Base-by-base conservation (phyloP, 2,113 vertebrate species). In the Equus przewalskii region DNA sequence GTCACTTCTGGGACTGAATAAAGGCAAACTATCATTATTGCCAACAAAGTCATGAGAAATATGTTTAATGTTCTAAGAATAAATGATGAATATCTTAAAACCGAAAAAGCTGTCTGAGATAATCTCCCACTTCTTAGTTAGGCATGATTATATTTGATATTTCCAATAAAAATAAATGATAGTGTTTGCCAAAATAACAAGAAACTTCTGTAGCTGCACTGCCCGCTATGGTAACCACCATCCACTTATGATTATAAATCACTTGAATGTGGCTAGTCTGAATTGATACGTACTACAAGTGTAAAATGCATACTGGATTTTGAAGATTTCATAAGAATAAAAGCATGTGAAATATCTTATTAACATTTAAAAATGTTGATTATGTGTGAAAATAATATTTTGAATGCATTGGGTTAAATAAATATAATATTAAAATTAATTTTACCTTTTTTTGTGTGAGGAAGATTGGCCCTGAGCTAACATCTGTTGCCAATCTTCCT, bases 391-490 rank as follows among this genome's bases (percentile, higher is more conserved):
- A 87, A 56, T 69, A 41, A 33, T 82, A 72, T 80, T 70, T 72
- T 84, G 19, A 84, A n/a, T 62, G 41, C 5, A 49, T 26, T 72
- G 15, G 7, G 22, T 91, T 75, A 89, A 90, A 41, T 83, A 95
- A 93, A 85, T 56, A 86, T 73, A 80, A 46, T 76, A 19, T 51
- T 91, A 36, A 82, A 80, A 78, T 79, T 81, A 85, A 75, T 80
- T 93, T 65, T 3, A 54, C 11, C n/a, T 24, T 21, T 24, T 41
- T 41, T 41, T 3, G 36, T 41, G 36, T 41, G 36, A 41, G 36
- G 36, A 41, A 41, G 36, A 41, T 41, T 41, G 36, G 36, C 36
- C 36, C 36, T 41, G 36, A 41, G 36, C 36, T 41, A 41, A 41
- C 36, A 41, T 41, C 36, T 41, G 36, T 41, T 41, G 36, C 36